Base-by-base conservation (phyloP, 2,797 vertebrate genomes). In the Myotis findleyi region DNA sequence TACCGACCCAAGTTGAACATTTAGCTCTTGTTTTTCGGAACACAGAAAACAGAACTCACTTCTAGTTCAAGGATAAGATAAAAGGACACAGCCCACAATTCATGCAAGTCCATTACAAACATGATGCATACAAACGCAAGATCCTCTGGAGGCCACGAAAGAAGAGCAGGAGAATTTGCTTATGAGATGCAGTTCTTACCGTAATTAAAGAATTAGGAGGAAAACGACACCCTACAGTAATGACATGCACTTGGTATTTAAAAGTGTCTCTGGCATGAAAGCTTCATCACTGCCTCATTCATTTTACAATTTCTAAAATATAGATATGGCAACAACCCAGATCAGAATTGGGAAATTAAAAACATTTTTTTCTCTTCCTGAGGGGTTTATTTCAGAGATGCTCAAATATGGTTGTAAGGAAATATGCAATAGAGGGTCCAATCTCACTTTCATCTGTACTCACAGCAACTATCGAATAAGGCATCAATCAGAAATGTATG, bases 141-240 rank as follows among this genome's bases (percentile, higher is more conserved):
- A 49, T 89, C 5, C 57, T 87, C 53, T 49, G 47, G 75, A 95
- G n/a, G n/a, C 33, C 59, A 75, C 81, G 6, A 89, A 69, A 87
- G 33, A 23, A 84, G 12, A 95, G n/a, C 7, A 59, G 11, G 27
- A 66, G 30, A 87, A 64, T 88, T 33, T 92, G 30, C 47, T 95
- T 69, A 94, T 64, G n/a, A 71, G 5, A 89, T 80, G 25, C n/a
- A 44, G 13, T 59, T 95, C 72, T 89, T 80, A 47, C 86, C 8
- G 64, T 95, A 87, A 94, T 91, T 91, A 87, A 91, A 94, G 33
- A 94, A 89, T 87, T 95, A 93, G 55, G 9, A 59, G 82, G 73
- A 96, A 89, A 93, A 33, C 0, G 17, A 95, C 89, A 71, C 30
- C 83, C 25, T 3, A 57, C 20, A 82, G 89, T 73, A 95, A 89